phyloP scores from a whole-genome alignment of 1,140 invertebrate species.

The Procambarus clarkii region DNA sequence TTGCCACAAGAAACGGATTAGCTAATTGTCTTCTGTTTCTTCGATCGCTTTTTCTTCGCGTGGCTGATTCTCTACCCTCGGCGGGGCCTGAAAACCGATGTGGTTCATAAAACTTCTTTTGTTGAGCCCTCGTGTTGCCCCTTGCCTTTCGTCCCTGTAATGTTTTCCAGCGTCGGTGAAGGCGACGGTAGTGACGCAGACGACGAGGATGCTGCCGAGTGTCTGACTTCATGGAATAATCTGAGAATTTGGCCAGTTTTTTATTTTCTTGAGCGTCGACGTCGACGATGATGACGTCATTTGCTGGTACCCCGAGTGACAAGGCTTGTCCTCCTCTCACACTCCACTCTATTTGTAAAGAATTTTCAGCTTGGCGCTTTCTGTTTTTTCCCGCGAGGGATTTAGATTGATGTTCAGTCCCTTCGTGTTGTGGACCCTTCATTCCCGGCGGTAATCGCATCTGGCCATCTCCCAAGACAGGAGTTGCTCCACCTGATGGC shows the following conservation, averaged over 20 bases:
- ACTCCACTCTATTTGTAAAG: background rate
- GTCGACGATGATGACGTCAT: background rate
- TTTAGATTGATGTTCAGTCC: constrained; percentile 39
- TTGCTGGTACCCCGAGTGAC: background rate
- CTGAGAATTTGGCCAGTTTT: background rate
- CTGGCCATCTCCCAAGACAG: background rate
- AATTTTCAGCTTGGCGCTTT: constrained; percentile 15
- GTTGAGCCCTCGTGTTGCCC: background rate
- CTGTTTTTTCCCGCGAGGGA: constrained; percentile 14
- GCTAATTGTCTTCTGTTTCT: constrained; percentile 48
- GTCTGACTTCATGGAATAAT: background rate
- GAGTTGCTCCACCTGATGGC: constrained; percentile 17
- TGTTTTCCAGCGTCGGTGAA: background rate
- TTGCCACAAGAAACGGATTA: constrained; percentile 1
- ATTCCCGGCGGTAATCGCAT: background rate
- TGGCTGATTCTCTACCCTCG: background rate
- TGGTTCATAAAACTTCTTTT: background rate
- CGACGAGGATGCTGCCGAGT: background rate
- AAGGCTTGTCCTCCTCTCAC: background rate
- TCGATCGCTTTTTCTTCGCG: constrained; percentile 9
- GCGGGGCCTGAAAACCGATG: background rate
- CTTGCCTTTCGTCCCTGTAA: background rate
- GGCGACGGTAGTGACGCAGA: constrained; percentile 34
- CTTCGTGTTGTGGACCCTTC: background rate
- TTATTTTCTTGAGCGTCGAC: background rate